phyloP scores from a whole-genome alignment of 2,797 vertebrate genomes.

The Oreonectes daqikongensis region DNA sequence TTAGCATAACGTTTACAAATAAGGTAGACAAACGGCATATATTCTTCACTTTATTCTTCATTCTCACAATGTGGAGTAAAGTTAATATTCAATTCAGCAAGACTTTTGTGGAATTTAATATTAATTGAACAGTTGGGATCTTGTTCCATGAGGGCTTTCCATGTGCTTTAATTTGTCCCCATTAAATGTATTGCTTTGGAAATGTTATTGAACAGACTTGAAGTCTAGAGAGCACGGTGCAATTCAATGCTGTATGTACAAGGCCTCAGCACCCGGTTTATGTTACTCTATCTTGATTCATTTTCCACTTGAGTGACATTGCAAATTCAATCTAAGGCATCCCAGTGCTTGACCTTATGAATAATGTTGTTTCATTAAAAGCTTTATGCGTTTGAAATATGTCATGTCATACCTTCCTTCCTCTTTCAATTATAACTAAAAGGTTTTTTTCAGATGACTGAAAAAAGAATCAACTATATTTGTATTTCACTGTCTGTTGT shows the following conservation, averaged over 20 bases:
- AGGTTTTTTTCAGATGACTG: neutral
- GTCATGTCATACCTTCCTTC: neutral
- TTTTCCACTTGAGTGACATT: constrained; percentile 62
- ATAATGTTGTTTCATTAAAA: constrained; percentile 59
- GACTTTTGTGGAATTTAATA: neutral
- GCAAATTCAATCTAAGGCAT: constrained; percentile 30
- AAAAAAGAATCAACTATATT: neutral
- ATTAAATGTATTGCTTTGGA: constrained; percentile 24
- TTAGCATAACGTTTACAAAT: constrained; percentile 12
- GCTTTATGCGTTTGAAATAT: constrained; percentile 58
- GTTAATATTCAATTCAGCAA: neutral
- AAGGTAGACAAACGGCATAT: neutral
- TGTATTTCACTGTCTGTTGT: too few species aligned
- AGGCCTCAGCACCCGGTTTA: constrained; percentile 52
- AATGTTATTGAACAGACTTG: constrained; percentile 39
- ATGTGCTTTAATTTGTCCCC: constrained; percentile 9
- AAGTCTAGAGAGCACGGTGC: constrained; percentile 26
- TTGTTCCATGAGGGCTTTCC: neutral
- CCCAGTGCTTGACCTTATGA: constrained; percentile 62
- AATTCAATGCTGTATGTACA: neutral
- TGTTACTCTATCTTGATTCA: constrained; percentile 50
- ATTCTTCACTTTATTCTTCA: neutral
- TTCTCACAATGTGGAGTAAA: neutral
- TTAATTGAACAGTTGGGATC: neutral
- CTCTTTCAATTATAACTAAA: constrained; percentile 32